phyloP scores from a whole-genome alignment of 37 sponge, comb jelly and placozoan species.

The Mnemiopsis leidyi region DNA sequence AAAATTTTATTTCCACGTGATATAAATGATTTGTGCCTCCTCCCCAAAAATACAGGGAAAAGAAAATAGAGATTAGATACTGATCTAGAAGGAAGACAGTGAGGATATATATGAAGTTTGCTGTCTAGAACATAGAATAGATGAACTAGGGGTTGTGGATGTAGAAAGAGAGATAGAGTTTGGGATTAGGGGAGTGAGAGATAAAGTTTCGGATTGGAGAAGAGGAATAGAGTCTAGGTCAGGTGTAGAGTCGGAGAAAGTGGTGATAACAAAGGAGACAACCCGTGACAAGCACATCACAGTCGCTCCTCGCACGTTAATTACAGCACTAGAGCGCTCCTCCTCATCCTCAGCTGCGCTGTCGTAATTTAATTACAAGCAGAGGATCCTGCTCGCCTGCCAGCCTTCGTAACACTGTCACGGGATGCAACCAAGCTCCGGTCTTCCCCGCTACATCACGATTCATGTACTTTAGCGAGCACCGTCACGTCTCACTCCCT shows the following conservation, averaged over 20 bases:
- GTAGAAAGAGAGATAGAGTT: too few species aligned
- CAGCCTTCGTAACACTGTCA: background rate
- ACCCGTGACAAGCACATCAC: background rate
- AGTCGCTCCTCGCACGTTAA: background rate
- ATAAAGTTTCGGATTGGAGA: too few species aligned
- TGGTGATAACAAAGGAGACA: background rate
- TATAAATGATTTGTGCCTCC: too few species aligned
- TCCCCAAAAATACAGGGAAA: too few species aligned
- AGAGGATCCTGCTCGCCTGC: background rate
- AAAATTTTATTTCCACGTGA: conserved; percentile 15
- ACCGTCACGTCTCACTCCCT: conserved; percentile 27
- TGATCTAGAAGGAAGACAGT: too few species aligned
- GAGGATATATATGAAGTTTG: too few species aligned
- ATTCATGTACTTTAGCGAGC: conserved; percentile 10
- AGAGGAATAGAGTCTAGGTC: too few species aligned
- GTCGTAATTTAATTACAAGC: conserved; percentile 21
- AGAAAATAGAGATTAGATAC: too few species aligned
- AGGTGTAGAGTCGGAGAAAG: background rate
- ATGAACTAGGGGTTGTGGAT: too few species aligned
- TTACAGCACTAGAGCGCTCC: background rate
- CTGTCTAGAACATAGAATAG: too few species aligned
- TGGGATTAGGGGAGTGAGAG: too few species aligned
- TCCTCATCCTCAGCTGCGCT: background rate
- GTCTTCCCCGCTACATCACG: background rate
- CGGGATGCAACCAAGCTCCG: background rate